Evolutionary conservation across 2,888 invertebrate species (phyloP).

Genomic region (Dione vanillae): DNA sequence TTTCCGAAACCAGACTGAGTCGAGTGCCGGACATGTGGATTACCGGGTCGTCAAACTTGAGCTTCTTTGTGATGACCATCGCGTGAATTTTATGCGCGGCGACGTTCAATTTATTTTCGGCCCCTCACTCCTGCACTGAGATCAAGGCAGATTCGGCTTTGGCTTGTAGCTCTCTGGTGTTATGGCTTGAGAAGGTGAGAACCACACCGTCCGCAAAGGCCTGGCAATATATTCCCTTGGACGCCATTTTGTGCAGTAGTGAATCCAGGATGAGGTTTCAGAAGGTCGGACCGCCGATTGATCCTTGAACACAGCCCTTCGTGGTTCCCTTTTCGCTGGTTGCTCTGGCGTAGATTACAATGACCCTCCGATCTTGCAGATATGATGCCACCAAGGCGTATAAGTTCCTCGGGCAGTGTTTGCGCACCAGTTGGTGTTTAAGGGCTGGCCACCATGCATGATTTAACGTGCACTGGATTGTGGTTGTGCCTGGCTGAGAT

Average conservation of each 20-base stretch:
- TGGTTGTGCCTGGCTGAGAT: too few species aligned
- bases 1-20: not conserved
- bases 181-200: too few species aligned
- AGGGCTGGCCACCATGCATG: constrained; percentile 53
- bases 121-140: too few species aligned
- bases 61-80: too few species aligned
- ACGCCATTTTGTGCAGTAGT: constrained; percentile 12
- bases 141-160: too few species aligned
- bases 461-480: too few species aligned
- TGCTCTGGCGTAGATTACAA: constrained; percentile 34
- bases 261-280: constrained; percentile 43
- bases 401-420: constrained; percentile 41
- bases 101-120: too few species aligned
- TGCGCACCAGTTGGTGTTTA: constrained; percentile 28
- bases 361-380: constrained; percentile 34
- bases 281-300: constrained; percentile 42
- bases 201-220: too few species aligned
- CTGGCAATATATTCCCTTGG: not conserved
- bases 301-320: constrained; percentile 47
- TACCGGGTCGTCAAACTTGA: too few species aligned
- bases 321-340: constrained; percentile 22
- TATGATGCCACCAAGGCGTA: constrained; percentile 26
- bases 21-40: not conserved
- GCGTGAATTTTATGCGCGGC: too few species aligned
- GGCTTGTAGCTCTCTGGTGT: too few species aligned